phyloP scores from a whole-genome alignment of 2,888 invertebrate genomes.

The Arrhopalites spinosus region DNA sequence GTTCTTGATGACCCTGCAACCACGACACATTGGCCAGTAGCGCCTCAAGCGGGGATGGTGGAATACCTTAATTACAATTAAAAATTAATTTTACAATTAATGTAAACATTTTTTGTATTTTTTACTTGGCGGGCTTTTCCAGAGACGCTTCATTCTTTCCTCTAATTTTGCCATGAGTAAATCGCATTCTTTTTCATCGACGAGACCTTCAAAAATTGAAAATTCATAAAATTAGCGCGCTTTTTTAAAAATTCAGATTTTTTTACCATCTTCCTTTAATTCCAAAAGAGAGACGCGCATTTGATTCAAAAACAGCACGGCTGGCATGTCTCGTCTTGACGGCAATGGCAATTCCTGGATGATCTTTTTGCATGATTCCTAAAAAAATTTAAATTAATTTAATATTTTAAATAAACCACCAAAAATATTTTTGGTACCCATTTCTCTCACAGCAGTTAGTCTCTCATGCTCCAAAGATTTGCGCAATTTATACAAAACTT shows the following conservation, averaged over 20 bases:
- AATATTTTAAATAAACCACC: no score
- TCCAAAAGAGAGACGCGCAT: constrained; percentile 64
- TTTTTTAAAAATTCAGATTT: no score
- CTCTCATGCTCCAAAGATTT: constrained; percentile 58
- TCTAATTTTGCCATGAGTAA: constrained; percentile 64
- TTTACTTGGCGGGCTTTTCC: constrained; percentile 58
- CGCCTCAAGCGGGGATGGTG: constrained; percentile 59
- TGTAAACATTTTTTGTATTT: no score
- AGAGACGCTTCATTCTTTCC: constrained; percentile 62
- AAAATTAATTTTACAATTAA: no score
- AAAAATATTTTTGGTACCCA: no score
- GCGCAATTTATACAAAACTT: constrained; percentile 58
- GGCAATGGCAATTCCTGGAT: constrained; percentile 68
- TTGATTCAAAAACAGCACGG: constrained; percentile 67
- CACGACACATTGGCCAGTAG: constrained; percentile 57
- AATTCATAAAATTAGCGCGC: no score
- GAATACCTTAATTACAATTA: no score
- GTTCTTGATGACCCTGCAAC: constrained; percentile 57
- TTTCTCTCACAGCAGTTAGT: constrained; percentile 62
- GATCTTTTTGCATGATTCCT: constrained; percentile 64
- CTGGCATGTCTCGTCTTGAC: constrained; percentile 70
- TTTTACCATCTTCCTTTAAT: constrained; percentile 65
- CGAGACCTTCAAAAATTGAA: constrained; percentile 60
- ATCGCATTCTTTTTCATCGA: constrained; percentile 66
- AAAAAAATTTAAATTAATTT: no score